Base-by-base conservation (phyloP, 2,113 vertebrate species). In the Sinosuthora webbiana region DNA sequence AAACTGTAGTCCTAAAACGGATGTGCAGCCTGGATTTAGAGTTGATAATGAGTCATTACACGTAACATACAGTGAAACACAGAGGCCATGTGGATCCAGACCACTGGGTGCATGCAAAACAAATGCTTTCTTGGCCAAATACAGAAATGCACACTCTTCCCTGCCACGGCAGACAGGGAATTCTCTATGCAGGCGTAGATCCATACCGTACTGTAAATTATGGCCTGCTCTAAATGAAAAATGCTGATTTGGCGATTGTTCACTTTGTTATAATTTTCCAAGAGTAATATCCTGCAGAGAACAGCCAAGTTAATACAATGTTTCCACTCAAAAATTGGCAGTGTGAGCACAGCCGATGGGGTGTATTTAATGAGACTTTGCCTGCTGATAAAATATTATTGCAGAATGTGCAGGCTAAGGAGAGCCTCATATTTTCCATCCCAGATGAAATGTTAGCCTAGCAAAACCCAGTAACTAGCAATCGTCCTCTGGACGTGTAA, bases 281-380 rank as follows among this genome's bases (percentile, higher is more conserved):
- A 74, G 62, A 95, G 90, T 75, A 93, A 95, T 85, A 92, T 91
- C 86, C 86, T 93, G 70, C 75, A 80, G 78, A 55, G 74, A 90
- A 85, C 70, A 91, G 94, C 89, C 94, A 97, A 96, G 87, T 96
- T 94, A 97, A 94, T 92, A 93, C 91, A 95, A 80, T 95, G 85
- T 97, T 97, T 94, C 93, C 92, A 96, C 93, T 96, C 73, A 86
- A 83, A 96, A 95, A 93, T 86, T 95, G 95, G 94, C 93, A 93
- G 87, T 35, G 79, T 4, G 17, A 93, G 81, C 17, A 1, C 56
- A 68, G 76, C 76, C 6, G 1, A 94, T 92, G 91, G 83, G 70
- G 79, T 53, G 62, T 74, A 82, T 83, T 96, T 93, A 94, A 95
- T 81, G 67, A 91, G 77, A 89, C 16, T 77, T 68, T 78, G 84